Conservation (phyloP, 1,140 invertebrate species). For the Anoplophora glabripennis region DNA sequence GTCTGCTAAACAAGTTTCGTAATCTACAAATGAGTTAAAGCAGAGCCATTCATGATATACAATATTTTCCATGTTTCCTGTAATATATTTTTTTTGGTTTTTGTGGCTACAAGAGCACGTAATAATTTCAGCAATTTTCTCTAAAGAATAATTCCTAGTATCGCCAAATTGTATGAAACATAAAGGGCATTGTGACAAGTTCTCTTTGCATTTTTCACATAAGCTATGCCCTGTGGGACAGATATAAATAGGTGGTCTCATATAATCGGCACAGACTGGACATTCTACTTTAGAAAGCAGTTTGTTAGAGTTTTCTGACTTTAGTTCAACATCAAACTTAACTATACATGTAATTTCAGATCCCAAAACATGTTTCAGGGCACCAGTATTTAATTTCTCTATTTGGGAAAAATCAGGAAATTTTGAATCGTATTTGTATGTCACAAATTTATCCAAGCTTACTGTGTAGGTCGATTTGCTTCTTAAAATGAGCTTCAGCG, state of each 20-base stretch:
- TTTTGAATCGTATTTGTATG: neutral
- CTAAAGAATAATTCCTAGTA: conserved; percentile 53
- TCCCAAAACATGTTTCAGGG: neutral
- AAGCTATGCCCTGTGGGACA: conserved; percentile 53
- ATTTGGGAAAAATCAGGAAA: neutral
- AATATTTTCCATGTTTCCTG: conserved; percentile 7
- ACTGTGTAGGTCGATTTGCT: neutral
- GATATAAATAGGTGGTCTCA: conserved; percentile 55
- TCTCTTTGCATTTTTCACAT: conserved; percentile 50
- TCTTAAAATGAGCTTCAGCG: too few relatives aligned
- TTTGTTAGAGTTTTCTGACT: conserved; percentile 14
- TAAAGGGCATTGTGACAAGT: conserved; percentile 51
- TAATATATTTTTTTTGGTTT: conserved; percentile 13
- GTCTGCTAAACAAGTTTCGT: too few relatives aligned
- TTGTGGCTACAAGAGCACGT: conserved; percentile 16
- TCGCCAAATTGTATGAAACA: conserved; percentile 51
- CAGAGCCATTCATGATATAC: conserved; percentile 24
- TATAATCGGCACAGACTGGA: conserved; percentile 57
- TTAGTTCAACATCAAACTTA: neutral
- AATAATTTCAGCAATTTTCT: conserved; percentile 20
- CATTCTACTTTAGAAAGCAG: conserved; percentile 55
- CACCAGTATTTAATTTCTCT: neutral
- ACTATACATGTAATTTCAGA: neutral
- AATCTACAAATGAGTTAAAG: too few relatives aligned
- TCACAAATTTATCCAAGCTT: neutral